A percentile compares a stretch with the other conserved stretches of the same genome.
Evolutionary conservation across 1,140 invertebrate species (phyloP).

Genomic region (Platorchestia sp.): DNA sequence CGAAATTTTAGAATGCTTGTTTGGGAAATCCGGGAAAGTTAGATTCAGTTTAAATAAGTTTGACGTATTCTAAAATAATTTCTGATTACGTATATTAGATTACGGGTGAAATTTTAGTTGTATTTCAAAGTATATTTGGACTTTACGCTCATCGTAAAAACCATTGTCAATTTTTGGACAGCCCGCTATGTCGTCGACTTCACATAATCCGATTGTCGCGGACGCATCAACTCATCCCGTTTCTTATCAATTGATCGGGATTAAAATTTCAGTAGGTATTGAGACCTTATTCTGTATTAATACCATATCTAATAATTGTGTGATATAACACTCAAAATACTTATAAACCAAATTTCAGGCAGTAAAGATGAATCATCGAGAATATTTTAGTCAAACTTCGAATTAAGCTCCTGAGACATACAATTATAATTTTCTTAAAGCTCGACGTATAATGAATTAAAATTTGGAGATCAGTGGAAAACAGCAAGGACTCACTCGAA

Average conservation of each 20-base stretch:
- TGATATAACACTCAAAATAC: background rate
- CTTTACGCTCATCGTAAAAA: background rate
- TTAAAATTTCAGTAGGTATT: background rate
- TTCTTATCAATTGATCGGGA: background rate
- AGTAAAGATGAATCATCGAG: background rate
- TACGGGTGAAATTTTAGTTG: background rate
- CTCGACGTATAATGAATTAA: background rate
- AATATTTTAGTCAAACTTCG: background rate
- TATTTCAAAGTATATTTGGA: background rate
- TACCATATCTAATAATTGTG: background rate
- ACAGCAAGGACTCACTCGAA: background rate
- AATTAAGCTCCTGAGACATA: background rate
- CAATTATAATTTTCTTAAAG: background rate
- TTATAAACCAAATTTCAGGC: background rate
- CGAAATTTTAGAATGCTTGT: no score
- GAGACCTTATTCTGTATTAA: background rate
- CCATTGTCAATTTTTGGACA: background rate
- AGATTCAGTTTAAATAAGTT: no score
- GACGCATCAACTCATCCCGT: no score
- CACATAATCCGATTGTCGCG: no score
- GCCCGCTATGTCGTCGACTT: background rate
- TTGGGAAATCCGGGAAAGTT: no score
- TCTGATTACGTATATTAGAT: no score
- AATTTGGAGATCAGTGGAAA: background rate
- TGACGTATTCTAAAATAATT: no score